Evolutionary conservation across 1,140 invertebrate species (phyloP).

Genomic region (Papilio polytes): DNA sequence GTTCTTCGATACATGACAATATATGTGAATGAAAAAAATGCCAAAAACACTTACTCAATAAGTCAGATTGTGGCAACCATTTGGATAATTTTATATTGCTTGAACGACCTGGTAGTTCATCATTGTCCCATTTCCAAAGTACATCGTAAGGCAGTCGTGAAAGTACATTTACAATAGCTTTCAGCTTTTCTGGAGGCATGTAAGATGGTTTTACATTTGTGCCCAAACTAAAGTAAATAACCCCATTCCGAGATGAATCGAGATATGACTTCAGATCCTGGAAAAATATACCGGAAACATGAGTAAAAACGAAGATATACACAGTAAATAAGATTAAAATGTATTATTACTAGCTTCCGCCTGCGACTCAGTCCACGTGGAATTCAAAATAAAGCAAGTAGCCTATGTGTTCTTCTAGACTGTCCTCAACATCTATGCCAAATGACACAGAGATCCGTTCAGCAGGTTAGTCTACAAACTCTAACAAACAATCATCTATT

Average conservation of each 20-base stretch:
- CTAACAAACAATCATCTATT: no score
- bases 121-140: constrained; percentile 83
- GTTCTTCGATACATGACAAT: no score
- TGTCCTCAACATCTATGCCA: no score
- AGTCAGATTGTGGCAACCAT: constrained; percentile 83
- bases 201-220: constrained; percentile 78
- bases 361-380: no score
- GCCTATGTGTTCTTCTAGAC: no score
- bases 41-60: constrained; percentile 58
- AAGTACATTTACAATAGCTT: constrained; percentile 76
- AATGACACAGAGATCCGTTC: no score
- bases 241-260: constrained; percentile 82
- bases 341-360: no score
- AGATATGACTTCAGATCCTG: constrained; percentile 82
- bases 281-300: constrained; percentile 12
- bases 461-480: no score
- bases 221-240: constrained; percentile 87
- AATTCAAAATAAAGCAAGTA: no score
- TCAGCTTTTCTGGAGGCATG: constrained; percentile 65
- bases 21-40: background rate
- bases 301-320: no score
- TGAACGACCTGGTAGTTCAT: constrained; percentile 56
- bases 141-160: constrained; percentile 72
- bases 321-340: no score
- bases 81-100: constrained; percentile 77